Evolutionary conservation across 2,797 vertebrate species (phyloP).

Genomic region (Phalanger gymnotis): DNA sequence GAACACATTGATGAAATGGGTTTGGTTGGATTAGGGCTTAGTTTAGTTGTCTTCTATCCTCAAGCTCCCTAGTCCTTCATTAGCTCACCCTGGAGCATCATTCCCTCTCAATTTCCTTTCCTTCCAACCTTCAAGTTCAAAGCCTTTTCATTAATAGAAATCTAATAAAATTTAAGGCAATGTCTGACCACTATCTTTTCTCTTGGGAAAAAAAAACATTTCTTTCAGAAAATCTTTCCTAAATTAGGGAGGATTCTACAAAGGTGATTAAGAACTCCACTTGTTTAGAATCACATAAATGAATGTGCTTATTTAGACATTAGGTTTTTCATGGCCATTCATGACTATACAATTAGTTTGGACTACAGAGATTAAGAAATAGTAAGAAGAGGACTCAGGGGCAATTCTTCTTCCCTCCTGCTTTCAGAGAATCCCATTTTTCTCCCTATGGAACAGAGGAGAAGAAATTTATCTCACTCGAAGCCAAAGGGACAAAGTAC

Average conservation of each 20-base stretch:
- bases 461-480: neutral
- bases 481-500: neutral
- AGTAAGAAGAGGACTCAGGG: neutral
- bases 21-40: neutral
- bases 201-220: neutral
- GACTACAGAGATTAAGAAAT: no score
- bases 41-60: neutral
- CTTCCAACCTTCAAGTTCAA: neutral
- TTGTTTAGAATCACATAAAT: no score
- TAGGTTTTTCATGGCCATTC: neutral
- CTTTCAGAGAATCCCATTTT: neutral
- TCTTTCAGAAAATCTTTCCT: neutral
- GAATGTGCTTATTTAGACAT: neutral
- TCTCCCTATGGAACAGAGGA: neutral
- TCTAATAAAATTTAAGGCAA: neutral
- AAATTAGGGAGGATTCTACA: neutral
- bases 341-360: neutral
- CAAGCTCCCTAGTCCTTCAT: neutral
- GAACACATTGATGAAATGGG: neutral
- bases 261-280: neutral
- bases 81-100: neutral
- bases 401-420: neutral
- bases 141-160: neutral
- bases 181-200: neutral
- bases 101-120: constrained; percentile 16